Percentiles rank a stretch among this genome's conserved stretches.
Conservation (phyloP, 2,113 vertebrate species). For the Tachysurus vachellii region DNA sequence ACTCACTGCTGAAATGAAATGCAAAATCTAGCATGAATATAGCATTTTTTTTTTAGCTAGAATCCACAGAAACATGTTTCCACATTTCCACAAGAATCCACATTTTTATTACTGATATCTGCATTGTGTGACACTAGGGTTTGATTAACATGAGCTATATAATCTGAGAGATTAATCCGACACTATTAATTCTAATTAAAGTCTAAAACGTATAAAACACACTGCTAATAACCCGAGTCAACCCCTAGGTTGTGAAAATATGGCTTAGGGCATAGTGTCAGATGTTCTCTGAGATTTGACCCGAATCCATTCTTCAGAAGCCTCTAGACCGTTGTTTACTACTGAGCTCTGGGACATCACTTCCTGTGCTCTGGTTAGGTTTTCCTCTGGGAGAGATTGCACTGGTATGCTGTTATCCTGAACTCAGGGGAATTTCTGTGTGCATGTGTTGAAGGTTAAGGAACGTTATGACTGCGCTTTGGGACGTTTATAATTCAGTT, state of each 20-base stretch:
- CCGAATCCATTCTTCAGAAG: not conserved
- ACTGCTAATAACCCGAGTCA: not conserved
- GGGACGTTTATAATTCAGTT: not conserved
- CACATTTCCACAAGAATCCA: too few relatives aligned
- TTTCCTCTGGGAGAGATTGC: slow-evolving; percentile 40
- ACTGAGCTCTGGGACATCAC: slow-evolving; percentile 33
- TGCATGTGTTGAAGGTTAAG: not conserved
- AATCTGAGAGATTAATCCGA: not conserved
- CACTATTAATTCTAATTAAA: not conserved
- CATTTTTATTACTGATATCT: not conserved
- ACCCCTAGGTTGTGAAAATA: not conserved
- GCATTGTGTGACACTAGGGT: too few relatives aligned
- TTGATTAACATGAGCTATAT: too few relatives aligned
- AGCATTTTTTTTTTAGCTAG: not conserved
- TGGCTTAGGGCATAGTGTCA: not conserved
- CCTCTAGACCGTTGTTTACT: slow-evolving; percentile 23
- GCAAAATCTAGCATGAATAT: not conserved
- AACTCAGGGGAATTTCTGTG: not conserved
- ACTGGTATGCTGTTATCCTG: slow-evolving; percentile 3
- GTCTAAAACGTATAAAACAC: not conserved
- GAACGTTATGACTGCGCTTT: not conserved
- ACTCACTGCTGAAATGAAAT: not conserved
- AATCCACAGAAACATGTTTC: not conserved
- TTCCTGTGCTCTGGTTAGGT: slow-evolving; percentile 39
- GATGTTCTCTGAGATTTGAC: not conserved